Base-by-base conservation (phyloP, 2,888 invertebrate genomes). In the Stenchaetothrips biformis region DNA sequence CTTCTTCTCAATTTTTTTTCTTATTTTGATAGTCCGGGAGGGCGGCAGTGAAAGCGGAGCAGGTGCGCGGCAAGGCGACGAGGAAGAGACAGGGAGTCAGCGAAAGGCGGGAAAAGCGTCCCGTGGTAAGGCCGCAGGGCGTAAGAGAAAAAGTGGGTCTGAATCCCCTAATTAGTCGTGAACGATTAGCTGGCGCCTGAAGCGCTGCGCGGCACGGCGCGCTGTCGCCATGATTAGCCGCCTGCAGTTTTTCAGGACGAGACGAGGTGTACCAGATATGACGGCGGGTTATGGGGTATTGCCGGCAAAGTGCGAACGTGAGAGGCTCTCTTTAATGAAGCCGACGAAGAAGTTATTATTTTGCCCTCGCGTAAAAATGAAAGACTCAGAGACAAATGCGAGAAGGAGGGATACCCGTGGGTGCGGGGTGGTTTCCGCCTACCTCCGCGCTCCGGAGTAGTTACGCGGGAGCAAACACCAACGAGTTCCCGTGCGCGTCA, bases 161-260 rank as follows among this genome's bases (percentile, higher is more conserved):
- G 37, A 25, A 74, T 25, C 67, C 67, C n/a, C 67, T 74, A 25
- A 25, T 74, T 74, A 74, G 67, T 74, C 67, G 67, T 21, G 67
- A 74, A 25, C 67, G 67, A 74, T 74, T 74, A 74, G 67, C 67
- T 21, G 53, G 67, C 9, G 21, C 3, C 67, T 25, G 11, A 7
- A 11, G 67, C 9, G 67, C 25, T 21, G 25, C 3, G 21, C n/a
- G 67, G 67, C 0, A 8, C 67, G 25, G 21, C 67, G 25, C 67
- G n/a, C n/a, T n/a, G 21, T 7, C 62, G 16, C 62, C 18, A 16
- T 16, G 67, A 67, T 74, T 74, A 74, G 67, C 67, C 25, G 67
- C 59, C 67, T 25, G 67, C 67, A 21, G 7, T 74, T 74, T 74
- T 74, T 59, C 18, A 18, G 4, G 53, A 2, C 53, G 8, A 13